Conservation (phyloP, 2,113 vertebrate genomes). For the Gallinago media region DNA sequence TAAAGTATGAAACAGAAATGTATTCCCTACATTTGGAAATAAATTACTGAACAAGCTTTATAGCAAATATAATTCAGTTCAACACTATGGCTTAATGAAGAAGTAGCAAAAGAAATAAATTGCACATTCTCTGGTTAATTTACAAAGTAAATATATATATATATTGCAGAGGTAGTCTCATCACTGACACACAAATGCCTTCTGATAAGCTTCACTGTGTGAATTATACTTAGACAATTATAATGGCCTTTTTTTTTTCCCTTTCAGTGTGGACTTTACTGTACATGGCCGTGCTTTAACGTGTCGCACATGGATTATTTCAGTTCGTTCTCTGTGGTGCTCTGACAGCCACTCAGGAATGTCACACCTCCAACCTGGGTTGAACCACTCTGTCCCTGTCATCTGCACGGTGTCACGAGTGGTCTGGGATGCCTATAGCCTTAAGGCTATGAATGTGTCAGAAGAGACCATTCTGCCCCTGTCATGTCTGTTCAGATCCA, state of each 20-base stretch:
- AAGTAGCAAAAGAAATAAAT: conserved; percentile 26
- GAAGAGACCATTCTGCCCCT: background rate
- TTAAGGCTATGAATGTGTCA: background rate
- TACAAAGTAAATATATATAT: background rate
- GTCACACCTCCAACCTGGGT: background rate
- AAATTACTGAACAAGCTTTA: conserved; percentile 14
- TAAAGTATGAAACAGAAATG: conserved; percentile 1
- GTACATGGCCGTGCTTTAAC: background rate
- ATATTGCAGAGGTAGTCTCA: background rate
- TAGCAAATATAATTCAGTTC: conserved; percentile 31
- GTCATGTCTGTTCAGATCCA: background rate
- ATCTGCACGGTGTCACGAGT: background rate
- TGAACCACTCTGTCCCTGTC: background rate
- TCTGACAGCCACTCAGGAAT: background rate
- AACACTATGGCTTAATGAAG: background rate
- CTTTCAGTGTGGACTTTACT: background rate
- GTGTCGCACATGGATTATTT: accelerated
- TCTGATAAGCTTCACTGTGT: background rate
- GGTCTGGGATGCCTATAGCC: background rate
- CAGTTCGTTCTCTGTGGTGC: background rate
- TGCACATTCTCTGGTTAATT: background rate
- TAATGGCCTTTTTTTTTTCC: background rate
- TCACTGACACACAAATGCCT: background rate
- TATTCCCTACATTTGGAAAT: conserved; percentile 4
- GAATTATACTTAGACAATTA: background rate